Percentiles rank a stretch among this genome's conserved stretches.
Evolutionary conservation across 2,888 invertebrate genomes (phyloP).

Genomic region (Tupiocoris notatus): DNA sequence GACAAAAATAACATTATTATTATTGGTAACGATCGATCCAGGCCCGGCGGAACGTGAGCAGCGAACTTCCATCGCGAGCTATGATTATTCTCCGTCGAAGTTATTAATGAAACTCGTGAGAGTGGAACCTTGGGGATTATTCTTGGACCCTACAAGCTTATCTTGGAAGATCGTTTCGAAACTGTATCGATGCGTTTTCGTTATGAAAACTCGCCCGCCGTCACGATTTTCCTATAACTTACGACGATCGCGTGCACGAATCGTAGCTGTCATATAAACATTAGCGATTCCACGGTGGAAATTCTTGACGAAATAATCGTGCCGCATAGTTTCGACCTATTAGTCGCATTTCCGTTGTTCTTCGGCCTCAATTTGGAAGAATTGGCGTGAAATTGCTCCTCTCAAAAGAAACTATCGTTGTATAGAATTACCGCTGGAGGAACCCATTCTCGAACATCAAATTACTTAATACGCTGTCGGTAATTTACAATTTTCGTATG

Average conservation of each 20-base stretch:
- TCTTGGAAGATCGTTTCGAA: neutral
- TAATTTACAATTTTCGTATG: no score
- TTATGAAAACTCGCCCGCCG: neutral
- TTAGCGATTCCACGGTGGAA: neutral
- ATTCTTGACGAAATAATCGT: neutral
- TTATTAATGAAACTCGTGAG: conserved; percentile 28
- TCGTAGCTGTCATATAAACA: neutral
- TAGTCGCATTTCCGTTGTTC: neutral
- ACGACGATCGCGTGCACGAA: neutral
- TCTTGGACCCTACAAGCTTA: neutral
- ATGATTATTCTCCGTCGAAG: neutral
- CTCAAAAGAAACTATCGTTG: no score
- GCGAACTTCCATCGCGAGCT: neutral
- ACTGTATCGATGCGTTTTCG: neutral
- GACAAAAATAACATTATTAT: neutral
- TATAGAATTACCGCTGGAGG: no score
- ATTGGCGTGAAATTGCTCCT: neutral
- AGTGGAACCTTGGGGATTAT: neutral
- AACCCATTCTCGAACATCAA: no score
- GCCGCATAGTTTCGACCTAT: neutral
- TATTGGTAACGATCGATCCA: neutral
- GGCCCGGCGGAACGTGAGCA: conserved; percentile 4
- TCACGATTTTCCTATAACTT: neutral
- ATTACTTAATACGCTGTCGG: no score
- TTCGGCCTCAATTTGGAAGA: neutral